Base-by-base conservation (phyloP, 1,140 invertebrate genomes). In the Cydia splendana region DNA sequence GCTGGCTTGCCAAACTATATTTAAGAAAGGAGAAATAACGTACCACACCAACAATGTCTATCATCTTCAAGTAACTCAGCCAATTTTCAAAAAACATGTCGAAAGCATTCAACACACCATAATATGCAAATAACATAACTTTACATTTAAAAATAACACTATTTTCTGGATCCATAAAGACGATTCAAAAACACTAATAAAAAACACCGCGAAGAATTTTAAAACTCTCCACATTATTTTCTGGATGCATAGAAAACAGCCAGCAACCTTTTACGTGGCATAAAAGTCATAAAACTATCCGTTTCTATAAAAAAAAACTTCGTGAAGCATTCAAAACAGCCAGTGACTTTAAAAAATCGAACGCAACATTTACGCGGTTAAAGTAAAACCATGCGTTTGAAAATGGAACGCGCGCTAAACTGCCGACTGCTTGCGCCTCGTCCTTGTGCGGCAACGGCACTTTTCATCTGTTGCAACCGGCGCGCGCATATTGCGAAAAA, bases 381-480 rank as follows among this genome's bases (percentile, higher is more conserved):
- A 38, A 71, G 30, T 30, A 67, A 67, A 71, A 71, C 9, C 67
- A 38, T 38, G 9, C 67, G 67, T 38, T 71, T 24, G 67, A 71
- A 71, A 38, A 28, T 42, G 30, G 67, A 71, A 71, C 34, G 67
- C 12, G 30, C 15, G 34, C 15, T 38, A 38, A 71, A 71, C 67
- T 71, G 34, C 57, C n/a, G 15, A 57, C 53, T 2, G 30, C 30
- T 38, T 7, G 34, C 67, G 67, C 18, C n/a, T 18, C 67, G 67
- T 71, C 67, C 67, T 71, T 71, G 67, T 34, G 57, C 30, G 67
- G 65, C 65, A 67, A 18, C 30, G 67, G 65, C 65, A 67, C 65
- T 67, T 67, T 67, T 67, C 67, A n/a, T 71, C 67, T 71, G 67
- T 71, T 30, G 67, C 67, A 71, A 71, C 67, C 30, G 15, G 34